These are phyloP conservation scores for Trichonephila clavipes DNA, from an alignment of 1,140 invertebrate species.

Conservation along the genomic window DNA sequence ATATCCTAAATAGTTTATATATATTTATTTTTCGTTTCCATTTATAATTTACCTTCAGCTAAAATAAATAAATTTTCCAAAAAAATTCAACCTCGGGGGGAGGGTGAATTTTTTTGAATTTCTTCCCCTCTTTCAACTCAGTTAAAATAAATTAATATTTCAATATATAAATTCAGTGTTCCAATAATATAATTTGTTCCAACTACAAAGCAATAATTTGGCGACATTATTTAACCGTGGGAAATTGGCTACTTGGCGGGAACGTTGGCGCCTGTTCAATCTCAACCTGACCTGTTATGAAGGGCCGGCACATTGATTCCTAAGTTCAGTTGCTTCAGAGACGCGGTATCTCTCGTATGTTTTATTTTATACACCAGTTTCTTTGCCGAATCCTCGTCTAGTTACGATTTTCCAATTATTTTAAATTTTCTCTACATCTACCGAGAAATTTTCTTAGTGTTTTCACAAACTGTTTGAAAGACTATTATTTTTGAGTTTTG, in stretches of 20 bases:
- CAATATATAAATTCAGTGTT: no score
- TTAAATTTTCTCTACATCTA: not conserved
- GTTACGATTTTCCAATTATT: not conserved
- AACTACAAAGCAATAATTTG: not conserved
- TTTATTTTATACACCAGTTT: not conserved
- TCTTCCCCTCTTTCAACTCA: no score
- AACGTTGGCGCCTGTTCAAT: not conserved
- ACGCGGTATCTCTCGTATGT: not conserved
- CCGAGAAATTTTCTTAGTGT: not conserved
- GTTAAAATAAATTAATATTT: no score
- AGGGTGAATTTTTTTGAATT: no score
- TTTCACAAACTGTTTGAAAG: no score
- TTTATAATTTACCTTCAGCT: no score
- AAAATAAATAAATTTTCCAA: no score
- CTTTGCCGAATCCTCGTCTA: not conserved
- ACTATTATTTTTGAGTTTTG: not conserved
- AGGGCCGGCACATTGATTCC: constrained; percentile 27
- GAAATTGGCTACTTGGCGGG: constrained; percentile 7
- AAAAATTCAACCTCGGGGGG: no score
- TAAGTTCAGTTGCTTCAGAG: constrained; percentile 1
- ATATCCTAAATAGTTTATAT: no score
- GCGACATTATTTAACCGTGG: not conserved
- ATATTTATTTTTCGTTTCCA: no score
- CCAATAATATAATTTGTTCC: no score
- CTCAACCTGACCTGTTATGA: constrained; percentile 4